Evolutionary conservation across 1,140 invertebrate genomes (phyloP).

Genomic region (Atta colombica): DNA sequence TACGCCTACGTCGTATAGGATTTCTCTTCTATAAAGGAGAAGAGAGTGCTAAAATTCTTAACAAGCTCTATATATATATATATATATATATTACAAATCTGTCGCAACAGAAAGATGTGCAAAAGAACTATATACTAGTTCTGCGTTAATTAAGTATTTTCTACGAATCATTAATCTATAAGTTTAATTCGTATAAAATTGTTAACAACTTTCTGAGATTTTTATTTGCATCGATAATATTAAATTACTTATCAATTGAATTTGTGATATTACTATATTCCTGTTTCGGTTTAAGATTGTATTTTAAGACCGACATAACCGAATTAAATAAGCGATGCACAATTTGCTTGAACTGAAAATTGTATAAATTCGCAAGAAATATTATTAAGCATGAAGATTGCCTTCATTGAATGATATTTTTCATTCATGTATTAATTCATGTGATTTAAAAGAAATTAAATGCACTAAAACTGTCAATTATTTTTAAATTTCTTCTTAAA

Average conservation of each 20-base stretch:
- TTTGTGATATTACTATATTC: too few relatives aligned
- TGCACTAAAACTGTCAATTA: neutral
- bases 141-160: neutral
- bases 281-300: too few relatives aligned
- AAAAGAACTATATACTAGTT: neutral
- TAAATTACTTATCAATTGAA: too few relatives aligned
- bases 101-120: neutral
- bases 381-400: too few relatives aligned
- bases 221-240: too few relatives aligned
- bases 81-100: neutral
- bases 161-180: neutral
- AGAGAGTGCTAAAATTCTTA: neutral
- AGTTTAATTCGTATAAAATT: too few relatives aligned
- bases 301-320: too few relatives aligned
- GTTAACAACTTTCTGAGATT: too few relatives aligned
- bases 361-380: too few relatives aligned
- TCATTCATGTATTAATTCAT: neutral
- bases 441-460: neutral
- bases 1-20: constrained; percentile 11
- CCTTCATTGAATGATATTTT: too few relatives aligned
- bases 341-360: too few relatives aligned
- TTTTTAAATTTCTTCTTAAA: neutral
- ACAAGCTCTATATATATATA: neutral
- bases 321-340: too few relatives aligned
- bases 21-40: constrained; percentile 14